phyloP scores from a whole-genome alignment of 1,140 invertebrate genomes.

The Hormaphis cornu region DNA sequence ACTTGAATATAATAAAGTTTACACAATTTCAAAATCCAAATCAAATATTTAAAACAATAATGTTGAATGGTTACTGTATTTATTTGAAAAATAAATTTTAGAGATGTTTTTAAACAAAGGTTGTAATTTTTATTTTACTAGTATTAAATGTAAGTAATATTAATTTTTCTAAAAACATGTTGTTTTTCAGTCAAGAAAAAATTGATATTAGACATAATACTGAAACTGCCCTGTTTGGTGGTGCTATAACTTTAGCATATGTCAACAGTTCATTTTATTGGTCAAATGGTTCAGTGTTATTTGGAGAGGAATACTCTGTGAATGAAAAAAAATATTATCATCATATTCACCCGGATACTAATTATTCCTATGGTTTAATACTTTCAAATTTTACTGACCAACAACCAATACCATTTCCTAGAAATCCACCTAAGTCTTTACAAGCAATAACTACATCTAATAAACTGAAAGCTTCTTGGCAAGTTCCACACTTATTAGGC shows the following conservation, averaged over 20 bases:
- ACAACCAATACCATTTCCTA: slow-evolving; percentile 66
- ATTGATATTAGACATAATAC: slow-evolving; percentile 63
- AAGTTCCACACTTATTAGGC: slow-evolving; percentile 60
- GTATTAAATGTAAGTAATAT: too few relatives aligned
- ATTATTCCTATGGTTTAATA: not conserved
- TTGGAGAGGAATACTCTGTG: slow-evolving; percentile 62
- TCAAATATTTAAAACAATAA: too few relatives aligned
- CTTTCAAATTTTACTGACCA: slow-evolving; percentile 19
- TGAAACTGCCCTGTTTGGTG: slow-evolving; percentile 63
- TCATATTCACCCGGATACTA: slow-evolving; percentile 46
- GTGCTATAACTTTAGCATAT: slow-evolving; percentile 64
- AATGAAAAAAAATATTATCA: slow-evolving; percentile 56
- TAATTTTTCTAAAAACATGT: too few relatives aligned
- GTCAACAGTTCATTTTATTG: slow-evolving; percentile 70
- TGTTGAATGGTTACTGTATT: too few relatives aligned
- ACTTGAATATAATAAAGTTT: too few relatives aligned
- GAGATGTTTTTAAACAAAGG: too few relatives aligned
- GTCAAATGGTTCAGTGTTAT: slow-evolving; percentile 64
- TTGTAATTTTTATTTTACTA: too few relatives aligned
- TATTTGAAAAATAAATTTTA: too few relatives aligned
- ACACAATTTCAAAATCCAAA: too few relatives aligned
- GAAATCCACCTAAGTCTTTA: slow-evolving; percentile 63
- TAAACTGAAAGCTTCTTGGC: slow-evolving; percentile 68
- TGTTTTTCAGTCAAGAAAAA: slow-evolving; percentile 52
- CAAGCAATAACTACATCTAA: slow-evolving; percentile 66